Evolutionary conservation across 2,888 invertebrate genomes (phyloP).

Genomic region (Meiosimyza platycephala): DNA sequence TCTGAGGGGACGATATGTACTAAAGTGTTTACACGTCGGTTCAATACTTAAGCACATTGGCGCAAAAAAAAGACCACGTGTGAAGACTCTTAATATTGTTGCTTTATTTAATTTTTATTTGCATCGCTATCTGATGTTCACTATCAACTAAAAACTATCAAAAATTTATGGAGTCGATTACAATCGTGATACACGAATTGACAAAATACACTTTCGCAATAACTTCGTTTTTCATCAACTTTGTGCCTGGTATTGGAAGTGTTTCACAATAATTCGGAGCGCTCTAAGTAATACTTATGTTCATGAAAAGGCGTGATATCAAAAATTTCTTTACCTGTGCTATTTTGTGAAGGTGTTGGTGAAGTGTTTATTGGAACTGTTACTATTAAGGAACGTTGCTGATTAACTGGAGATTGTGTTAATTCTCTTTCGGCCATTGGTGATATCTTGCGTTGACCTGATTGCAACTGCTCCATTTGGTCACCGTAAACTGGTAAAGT

Average conservation of each 20-base stretch:
- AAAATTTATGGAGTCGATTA: too few species aligned
- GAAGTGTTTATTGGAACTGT: constrained; percentile 66
- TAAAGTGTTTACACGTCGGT: too few species aligned
- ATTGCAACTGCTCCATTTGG: constrained; percentile 34
- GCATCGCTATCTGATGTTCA: not conserved
- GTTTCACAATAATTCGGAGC: too few species aligned
- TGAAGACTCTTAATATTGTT: not conserved
- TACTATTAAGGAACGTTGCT: constrained; percentile 39
- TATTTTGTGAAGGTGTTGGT: constrained; percentile 76
- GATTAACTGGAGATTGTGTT: constrained; percentile 45
- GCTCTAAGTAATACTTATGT: not conserved
- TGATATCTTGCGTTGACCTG: constrained; percentile 28
- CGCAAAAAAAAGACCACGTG: too few species aligned
- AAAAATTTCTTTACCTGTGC: constrained; percentile 68
- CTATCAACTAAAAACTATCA: too few species aligned
- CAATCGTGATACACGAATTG: too few species aligned
- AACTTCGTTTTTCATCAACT: too few species aligned
- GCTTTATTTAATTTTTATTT: not conserved
- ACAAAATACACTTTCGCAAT: too few species aligned
- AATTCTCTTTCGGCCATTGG: constrained; percentile 44
- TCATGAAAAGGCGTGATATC: not conserved
- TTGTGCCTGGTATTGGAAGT: too few species aligned
- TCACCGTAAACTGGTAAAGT: constrained; percentile 39
- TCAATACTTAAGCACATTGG: too few species aligned
- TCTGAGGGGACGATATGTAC: too few species aligned